A percentile compares a stretch with the other conserved stretches of the same genome.
These are phyloP conservation scores for Alethe castanea DNA, from an alignment of 2,113 vertebrate genomes.

Conservation along the genomic window DNA sequence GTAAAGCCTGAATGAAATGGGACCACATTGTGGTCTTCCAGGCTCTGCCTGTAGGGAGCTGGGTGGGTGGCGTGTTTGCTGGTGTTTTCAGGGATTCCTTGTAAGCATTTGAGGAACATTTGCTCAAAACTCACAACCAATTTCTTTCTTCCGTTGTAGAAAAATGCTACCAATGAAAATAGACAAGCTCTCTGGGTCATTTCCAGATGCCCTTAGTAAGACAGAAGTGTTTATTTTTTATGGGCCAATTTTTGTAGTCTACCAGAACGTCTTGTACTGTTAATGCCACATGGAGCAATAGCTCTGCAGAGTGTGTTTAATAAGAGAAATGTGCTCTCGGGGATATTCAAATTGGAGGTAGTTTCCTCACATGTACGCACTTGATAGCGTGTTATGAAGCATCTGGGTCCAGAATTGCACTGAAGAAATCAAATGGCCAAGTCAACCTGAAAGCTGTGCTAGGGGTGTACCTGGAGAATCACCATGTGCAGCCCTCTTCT, in stretches of 20 bases:
- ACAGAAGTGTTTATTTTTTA: constrained; percentile 59
- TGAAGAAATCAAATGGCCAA: constrained; percentile 9
- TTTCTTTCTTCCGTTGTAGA: constrained; percentile 9
- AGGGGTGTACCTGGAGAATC: neutral
- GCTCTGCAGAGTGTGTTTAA: constrained; percentile 52
- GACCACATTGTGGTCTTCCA: neutral
- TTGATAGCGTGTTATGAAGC: neutral
- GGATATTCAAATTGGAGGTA: constrained; percentile 37
- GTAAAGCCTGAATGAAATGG: neutral
- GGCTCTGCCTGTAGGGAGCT: neutral
- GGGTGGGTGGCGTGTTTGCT: neutral
- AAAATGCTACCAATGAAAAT: constrained; percentile 40
- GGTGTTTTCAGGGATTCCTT: constrained; percentile 6
- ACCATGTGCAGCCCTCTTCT: neutral
- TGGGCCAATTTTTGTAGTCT: constrained; percentile 46
- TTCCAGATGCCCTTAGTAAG: constrained; percentile 49
- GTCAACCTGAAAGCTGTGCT: constrained; percentile 2
- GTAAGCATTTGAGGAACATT: neutral
- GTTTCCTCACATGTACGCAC: neutral
- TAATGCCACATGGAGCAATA: constrained; percentile 33
- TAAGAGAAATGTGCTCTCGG: constrained; percentile 42
- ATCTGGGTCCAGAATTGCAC: constrained; percentile 23
- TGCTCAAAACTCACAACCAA: neutral
- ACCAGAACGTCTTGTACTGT: constrained; percentile 42
- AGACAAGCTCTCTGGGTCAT: constrained; percentile 42